phyloP scores from a whole-genome alignment of 2,113 vertebrate species.

The Toxotes jaculatrix region DNA sequence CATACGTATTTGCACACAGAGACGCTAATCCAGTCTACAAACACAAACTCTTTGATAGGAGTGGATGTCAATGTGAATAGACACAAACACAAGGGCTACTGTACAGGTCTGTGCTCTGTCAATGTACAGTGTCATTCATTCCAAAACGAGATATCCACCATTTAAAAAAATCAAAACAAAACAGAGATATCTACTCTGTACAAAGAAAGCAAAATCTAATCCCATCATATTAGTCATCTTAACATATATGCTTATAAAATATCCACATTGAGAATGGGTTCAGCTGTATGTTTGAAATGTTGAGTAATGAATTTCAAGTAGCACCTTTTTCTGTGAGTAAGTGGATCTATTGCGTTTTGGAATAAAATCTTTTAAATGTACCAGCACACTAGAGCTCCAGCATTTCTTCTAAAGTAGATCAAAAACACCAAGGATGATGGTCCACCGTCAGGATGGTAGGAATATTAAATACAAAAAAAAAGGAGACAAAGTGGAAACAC shows the following conservation, averaged over 20 bases:
- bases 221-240: slow-evolving; percentile 44
- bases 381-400: slow-evolving; percentile 74
- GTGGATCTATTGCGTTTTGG: slow-evolving; percentile 75
- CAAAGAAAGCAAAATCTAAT: slow-evolving; percentile 47
- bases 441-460: slow-evolving; percentile 50
- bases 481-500: slow-evolving; percentile 53
- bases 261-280: slow-evolving; percentile 45
- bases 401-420: slow-evolving; percentile 67
- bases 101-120: slow-evolving; percentile 73
- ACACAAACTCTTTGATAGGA: slow-evolving; percentile 71
- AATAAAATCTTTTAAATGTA: slow-evolving; percentile 68
- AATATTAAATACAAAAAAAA: slow-evolving; percentile 70
- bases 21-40: slow-evolving; percentile 68
- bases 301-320: slow-evolving; percentile 64
- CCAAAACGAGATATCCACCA: slow-evolving; percentile 68
- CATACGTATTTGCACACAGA: slow-evolving; percentile 62
- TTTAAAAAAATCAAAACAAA: background rate
- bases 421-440: slow-evolving; percentile 60
- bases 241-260: slow-evolving; percentile 46
- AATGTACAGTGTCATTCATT: slow-evolving; percentile 65
- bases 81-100: slow-evolving; percentile 67
- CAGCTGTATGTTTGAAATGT: slow-evolving; percentile 42
- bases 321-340: slow-evolving; percentile 61
- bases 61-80: slow-evolving; percentile 46
- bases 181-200: slow-evolving; percentile 37